These are phyloP conservation scores for Microctonus brassicae DNA, from an alignment of 2,888 invertebrate species.

Conservation along the genomic window DNA sequence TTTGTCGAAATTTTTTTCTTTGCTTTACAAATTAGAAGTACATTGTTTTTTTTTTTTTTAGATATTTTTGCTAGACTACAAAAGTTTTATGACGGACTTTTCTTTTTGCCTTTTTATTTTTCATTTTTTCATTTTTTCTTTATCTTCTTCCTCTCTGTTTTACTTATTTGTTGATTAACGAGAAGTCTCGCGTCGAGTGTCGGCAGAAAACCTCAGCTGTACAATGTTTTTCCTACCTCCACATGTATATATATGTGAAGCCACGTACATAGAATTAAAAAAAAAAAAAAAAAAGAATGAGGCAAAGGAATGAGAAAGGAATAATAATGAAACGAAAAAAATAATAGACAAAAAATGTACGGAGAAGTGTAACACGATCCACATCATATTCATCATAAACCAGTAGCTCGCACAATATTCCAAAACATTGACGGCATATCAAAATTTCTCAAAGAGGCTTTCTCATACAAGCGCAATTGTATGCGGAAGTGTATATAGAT, in stretches of 20 bases:
- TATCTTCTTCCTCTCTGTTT: not conserved
- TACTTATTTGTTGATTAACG: not conserved
- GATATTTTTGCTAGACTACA: conserved; percentile 30
- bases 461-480: conserved; percentile 28
- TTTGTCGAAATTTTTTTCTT: conserved; percentile 1
- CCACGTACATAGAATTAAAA: conserved; percentile 28
- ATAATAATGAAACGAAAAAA: conserved; percentile 21
- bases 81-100: conserved; percentile 10
- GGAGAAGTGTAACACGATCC: conserved; percentile 39
- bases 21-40: conserved; percentile 32
- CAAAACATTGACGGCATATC: conserved; percentile 42
- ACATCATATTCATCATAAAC: conserved; percentile 46
- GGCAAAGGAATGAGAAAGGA: not conserved
- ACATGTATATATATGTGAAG: not conserved
- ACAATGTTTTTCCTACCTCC: not conserved
- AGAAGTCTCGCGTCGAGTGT: conserved; percentile 12
- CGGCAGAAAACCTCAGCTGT: conserved; percentile 15
- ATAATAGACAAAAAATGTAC: conserved; percentile 27
- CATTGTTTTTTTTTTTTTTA: conserved; percentile 29
- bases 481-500: conserved; percentile 17
- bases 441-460: conserved; percentile 44
- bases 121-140: not conserved
- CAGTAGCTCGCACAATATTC: conserved; percentile 41
- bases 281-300: conserved; percentile 12
- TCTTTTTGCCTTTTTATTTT: not conserved